A percentile compares a stretch with the other conserved stretches of the same genome.
phyloP scores from a whole-genome alignment of 2,797 vertebrate genomes.

The Naso thynnoides region DNA sequence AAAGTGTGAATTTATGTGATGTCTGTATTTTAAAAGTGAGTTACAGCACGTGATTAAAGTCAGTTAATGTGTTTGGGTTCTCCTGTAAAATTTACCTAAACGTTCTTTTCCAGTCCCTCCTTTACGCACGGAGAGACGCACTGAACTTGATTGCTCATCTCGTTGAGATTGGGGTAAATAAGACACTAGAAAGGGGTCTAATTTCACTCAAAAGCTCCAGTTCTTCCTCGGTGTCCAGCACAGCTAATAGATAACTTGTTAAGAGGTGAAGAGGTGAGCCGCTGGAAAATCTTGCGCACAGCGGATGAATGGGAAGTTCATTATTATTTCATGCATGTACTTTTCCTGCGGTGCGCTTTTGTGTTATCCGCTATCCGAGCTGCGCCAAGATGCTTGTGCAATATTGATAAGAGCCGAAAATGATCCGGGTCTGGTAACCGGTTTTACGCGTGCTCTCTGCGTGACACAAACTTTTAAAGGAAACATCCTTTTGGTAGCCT shows the following conservation, averaged over 20 bases:
- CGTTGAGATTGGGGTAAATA: conserved; percentile 20
- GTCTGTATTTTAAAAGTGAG: neutral
- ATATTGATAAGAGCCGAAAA: conserved; percentile 77
- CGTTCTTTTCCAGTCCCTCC: neutral
- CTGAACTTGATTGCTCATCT: conserved; percentile 1
- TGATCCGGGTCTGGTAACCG: conserved; percentile 72
- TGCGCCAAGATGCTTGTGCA: conserved; percentile 68
- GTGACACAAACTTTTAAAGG: conserved; percentile 29
- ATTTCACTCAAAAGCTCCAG: conserved; percentile 28
- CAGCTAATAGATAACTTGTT: conserved; percentile 59
- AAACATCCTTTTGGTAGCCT: conserved; percentile 51
- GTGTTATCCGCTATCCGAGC: conserved; percentile 77
- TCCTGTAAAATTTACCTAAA: neutral
- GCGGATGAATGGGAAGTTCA: conserved; percentile 77
- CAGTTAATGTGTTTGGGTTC: neutral
- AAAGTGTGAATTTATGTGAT: neutral
- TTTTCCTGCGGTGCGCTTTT: conserved; percentile 71
- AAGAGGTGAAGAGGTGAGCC: conserved; percentile 76
- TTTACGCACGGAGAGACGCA: conserved; percentile 38
- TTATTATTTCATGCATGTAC: conserved; percentile 80
- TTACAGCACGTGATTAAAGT: neutral
- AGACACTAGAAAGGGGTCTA: conserved; percentile 3
- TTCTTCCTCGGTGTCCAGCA: conserved; percentile 9
- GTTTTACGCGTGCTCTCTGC: conserved; percentile 57
- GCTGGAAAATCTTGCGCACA: conserved; percentile 85